phyloP scores from a whole-genome alignment of 2,113 vertebrate species.

The Labeo catla region DNA sequence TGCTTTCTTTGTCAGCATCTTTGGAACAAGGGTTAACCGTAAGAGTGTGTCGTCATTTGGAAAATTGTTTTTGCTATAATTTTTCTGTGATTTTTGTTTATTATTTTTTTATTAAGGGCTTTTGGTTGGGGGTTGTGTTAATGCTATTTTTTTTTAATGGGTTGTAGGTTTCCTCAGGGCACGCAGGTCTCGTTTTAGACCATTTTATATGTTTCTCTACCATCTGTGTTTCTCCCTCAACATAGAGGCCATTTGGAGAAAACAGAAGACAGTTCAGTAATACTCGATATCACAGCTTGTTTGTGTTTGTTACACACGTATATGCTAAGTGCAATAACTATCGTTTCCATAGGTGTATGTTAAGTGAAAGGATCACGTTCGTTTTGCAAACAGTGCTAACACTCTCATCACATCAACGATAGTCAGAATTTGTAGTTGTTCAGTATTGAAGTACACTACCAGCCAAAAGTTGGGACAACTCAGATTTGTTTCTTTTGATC shows the following conservation, averaged over 20 bases:
- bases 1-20: slow-evolving; percentile 37
- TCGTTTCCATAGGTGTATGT: background rate
- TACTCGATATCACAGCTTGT: slow-evolving; percentile 1
- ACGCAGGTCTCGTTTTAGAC: background rate
- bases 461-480: background rate
- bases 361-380: background rate
- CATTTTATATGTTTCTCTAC: slow-evolving; percentile 7
- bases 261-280: background rate
- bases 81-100: slow-evolving; percentile 12
- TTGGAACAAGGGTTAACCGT: slow-evolving; percentile 44
- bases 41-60: slow-evolving; percentile 57
- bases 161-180: slow-evolving; percentile 47
- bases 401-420: background rate
- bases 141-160: slow-evolving; percentile 24
- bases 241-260: background rate
- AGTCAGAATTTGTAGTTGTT: background rate
- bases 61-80: background rate
- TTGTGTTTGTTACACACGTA: slow-evolving; percentile 4
- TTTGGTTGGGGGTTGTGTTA: slow-evolving; percentile 44
- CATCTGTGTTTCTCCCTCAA: background rate
- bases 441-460: background rate
- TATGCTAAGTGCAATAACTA: slow-evolving; percentile 15
- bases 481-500: background rate
- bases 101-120: slow-evolving; percentile 38
- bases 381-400: background rate